These are phyloP conservation scores for Sylvilagus floridanus DNA, from an alignment of 2,797 vertebrate species.

Conservation along the genomic window DNA sequence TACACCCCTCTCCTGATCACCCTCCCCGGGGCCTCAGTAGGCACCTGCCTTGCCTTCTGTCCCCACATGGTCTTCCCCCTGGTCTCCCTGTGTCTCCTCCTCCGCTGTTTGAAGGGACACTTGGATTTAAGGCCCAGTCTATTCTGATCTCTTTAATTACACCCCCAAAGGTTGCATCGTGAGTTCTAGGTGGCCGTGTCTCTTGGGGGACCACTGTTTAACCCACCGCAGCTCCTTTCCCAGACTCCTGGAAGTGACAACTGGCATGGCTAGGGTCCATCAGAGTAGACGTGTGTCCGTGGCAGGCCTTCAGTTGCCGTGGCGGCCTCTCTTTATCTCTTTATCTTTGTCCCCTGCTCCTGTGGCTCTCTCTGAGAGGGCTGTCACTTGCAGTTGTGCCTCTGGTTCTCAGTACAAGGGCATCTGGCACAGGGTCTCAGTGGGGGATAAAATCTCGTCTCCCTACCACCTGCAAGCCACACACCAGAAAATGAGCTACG, in stretches of 20 bases:
- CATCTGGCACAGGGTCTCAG: background rate
- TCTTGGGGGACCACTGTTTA: background rate
- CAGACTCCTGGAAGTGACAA: slow-evolving; percentile 9
- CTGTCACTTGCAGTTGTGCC: background rate
- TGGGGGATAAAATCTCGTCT: background rate
- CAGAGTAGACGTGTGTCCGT: background rate
- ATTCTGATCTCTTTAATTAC: background rate
- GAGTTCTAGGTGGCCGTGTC: background rate
- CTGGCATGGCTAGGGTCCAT: background rate
- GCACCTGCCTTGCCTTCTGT: background rate
- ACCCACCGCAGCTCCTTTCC: background rate
- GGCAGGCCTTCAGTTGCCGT: background rate
- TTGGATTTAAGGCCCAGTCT: background rate
- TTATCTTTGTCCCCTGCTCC: background rate
- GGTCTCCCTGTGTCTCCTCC: background rate
- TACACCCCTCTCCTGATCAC: background rate
- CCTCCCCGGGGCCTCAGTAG: background rate
- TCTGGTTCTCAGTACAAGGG: background rate
- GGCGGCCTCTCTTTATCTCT: background rate
- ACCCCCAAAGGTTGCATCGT: slow-evolving; percentile 11
- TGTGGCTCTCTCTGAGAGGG: slow-evolving; percentile 5
- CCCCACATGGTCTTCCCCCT: background rate
- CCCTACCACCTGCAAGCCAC: background rate
- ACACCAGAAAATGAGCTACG: background rate
- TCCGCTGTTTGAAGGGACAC: background rate